Percentiles rank a stretch among this genome's conserved stretches.
Evolutionary conservation across 2,888 invertebrate species (phyloP).

Genomic region (Hyles lineata): DNA sequence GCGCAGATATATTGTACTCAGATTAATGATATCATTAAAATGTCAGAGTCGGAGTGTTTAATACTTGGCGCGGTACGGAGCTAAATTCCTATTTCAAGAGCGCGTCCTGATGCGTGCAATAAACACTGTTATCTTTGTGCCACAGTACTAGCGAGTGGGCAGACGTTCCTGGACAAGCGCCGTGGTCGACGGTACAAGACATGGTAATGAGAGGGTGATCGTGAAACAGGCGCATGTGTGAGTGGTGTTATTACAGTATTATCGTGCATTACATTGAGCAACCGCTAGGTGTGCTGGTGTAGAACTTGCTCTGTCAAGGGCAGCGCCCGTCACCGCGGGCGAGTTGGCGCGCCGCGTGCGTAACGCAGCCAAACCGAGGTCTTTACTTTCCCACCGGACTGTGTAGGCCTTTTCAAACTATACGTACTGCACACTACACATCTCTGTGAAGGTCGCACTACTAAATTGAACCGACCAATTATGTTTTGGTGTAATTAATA

Average conservation of each 20-base stretch:
- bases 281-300: slow-evolving; percentile 43
- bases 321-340: slow-evolving; percentile 68
- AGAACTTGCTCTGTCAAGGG: slow-evolving; percentile 77
- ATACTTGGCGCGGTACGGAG: slow-evolving; percentile 19
- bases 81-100: not conserved
- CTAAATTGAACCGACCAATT: not conserved
- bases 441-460: not conserved
- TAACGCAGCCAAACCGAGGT: slow-evolving; percentile 63
- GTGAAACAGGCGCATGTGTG: slow-evolving; percentile 20
- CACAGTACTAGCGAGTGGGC: not conserved
- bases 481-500: not conserved
- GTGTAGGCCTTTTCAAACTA: slow-evolving; percentile 33
- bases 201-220: slow-evolving; percentile 21
- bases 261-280: slow-evolving; percentile 38
- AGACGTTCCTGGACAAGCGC: slow-evolving; percentile 7
- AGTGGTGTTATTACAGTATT: slow-evolving; percentile 25
- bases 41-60: not conserved
- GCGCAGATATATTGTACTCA: slow-evolving; percentile 18
- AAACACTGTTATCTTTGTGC: slow-evolving; percentile 21
- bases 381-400: slow-evolving; percentile 74
- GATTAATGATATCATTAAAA: slow-evolving; percentile 26
- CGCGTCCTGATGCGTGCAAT: not conserved
- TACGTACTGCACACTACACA: not conserved
- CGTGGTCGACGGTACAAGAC: slow-evolving; percentile 1
- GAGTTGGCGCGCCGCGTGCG: slow-evolving; percentile 46